Evolutionary conservation across 2,797 vertebrate genomes (phyloP), one percentile per base, ranked within the genome.

Genomic region (Picus viridis): DNA sequence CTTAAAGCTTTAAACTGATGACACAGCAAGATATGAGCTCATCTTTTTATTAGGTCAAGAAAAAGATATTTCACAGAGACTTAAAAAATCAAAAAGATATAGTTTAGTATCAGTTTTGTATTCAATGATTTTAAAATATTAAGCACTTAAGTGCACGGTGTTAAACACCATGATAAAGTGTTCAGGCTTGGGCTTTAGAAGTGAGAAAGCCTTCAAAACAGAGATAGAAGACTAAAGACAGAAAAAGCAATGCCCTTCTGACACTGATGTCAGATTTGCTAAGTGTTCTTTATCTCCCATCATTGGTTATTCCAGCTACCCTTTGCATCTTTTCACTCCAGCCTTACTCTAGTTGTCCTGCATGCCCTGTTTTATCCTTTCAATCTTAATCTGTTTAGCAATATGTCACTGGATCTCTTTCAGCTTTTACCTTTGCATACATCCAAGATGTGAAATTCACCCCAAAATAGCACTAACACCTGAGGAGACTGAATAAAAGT

Each of bases 31-130:
- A 86, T 56, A 63, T 19, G 81, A 93, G 68, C 51, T 93, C 90
- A 90, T 94, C 56, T 62, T 90, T 84, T 84, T n/a, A 56, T 75
- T 22, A 88, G 68, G 59, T 81, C 57, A 76, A 84, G 86, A 86
- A 62, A 3, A 32, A 78, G 68, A 29, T 12, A 45, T 57, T 69
- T 29, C n/a, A 16, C 57, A 82, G 70, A 22, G n/a, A 43, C 43
- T 70, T 86, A 70, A 54, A 79, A 81, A 75, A 88, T 29, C 24
- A 86, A 83, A 81, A 92, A 92, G 53, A 49, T 43, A 72, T 23
- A 19, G 41, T 36, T 90, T 36, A 8, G 27, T 29, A 43, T 32
- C 62, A 73, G 36, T 30, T 86, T 71, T 15, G 24, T 34, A 68
- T 67, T 75, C 61, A 69, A 75, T 34, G 43, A 72, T 75, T 89